phyloP scores from a whole-genome alignment of 2,113 vertebrate genomes.

The Oncorhynchus clarkii region DNA sequence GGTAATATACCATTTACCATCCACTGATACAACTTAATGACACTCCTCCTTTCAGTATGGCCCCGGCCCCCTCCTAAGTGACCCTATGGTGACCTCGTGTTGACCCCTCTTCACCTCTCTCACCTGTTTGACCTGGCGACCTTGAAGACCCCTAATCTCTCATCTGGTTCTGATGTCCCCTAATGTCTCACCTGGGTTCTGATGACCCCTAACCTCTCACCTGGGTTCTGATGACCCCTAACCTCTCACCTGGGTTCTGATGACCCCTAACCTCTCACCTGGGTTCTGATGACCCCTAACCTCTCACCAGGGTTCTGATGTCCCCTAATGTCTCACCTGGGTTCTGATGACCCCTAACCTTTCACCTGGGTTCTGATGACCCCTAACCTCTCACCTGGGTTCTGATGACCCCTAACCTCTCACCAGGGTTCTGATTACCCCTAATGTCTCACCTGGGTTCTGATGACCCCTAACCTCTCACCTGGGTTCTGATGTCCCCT shows the following conservation, averaged over 20 bases:
- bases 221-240: slow-evolving; percentile 67
- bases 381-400: slow-evolving; percentile 78
- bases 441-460: no score
- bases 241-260: slow-evolving; percentile 77
- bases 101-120: no score
- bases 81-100: no score
- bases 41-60: no score
- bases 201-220: slow-evolving; percentile 63
- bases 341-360: slow-evolving; percentile 71
- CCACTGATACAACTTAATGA: no score
- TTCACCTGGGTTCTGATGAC: slow-evolving; percentile 76
- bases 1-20: no score
- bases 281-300: slow-evolving; percentile 43
- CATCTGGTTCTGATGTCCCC: neutral
- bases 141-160: neutral
- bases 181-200: slow-evolving; percentile 92
- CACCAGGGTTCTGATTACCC: slow-evolving; percentile 89
- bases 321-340: slow-evolving; percentile 80
- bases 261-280: slow-evolving; percentile 74
- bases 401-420: neutral
- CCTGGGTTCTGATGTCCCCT: neutral
- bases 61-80: no score
- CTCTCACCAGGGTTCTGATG: slow-evolving; percentile 87
- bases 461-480: neutral
- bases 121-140: no score